Conservation (phyloP, 2,888 invertebrate species). For the Melangyna quadrimaculata region DNA sequence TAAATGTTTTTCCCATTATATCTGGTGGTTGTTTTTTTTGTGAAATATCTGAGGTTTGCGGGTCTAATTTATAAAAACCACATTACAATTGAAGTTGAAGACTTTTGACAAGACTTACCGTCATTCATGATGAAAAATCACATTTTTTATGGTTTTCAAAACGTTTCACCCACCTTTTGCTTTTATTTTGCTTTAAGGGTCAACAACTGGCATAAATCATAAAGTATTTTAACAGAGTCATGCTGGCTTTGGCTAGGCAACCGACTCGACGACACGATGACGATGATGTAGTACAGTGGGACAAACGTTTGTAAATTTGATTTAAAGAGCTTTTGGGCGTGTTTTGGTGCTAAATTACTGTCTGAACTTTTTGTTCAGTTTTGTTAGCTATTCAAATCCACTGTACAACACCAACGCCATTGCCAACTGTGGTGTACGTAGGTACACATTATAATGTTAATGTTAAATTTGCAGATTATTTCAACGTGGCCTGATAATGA, state of each 20-base stretch:
- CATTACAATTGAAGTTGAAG: conserved; percentile 24
- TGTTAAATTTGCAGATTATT: too few relatives aligned
- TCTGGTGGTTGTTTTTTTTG: not conserved
- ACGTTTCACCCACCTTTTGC: conserved; percentile 8
- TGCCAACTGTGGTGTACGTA: not conserved
- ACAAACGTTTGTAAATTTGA: not conserved
- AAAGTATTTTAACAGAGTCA: not conserved
- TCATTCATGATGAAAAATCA: conserved; percentile 20
- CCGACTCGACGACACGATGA: not conserved
- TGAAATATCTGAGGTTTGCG: not conserved
- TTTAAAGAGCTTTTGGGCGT: too few relatives aligned
- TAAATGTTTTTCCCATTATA: conserved; percentile 5
- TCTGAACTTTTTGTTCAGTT: not conserved
- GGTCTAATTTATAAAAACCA: conserved; percentile 15
- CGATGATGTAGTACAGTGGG: not conserved
- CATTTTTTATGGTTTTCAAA: not conserved
- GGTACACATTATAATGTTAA: too few relatives aligned
- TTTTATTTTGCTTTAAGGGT: conserved; percentile 40
- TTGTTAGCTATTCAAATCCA: not conserved
- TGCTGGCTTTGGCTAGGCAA: not conserved
- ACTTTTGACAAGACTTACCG: conserved; percentile 6
- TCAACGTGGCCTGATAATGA: conserved; percentile 36
- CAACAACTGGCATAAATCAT: conserved; percentile 53
- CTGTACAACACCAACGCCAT: not conserved
- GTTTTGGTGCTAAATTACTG: not conserved